Evolutionary conservation across 2,113 vertebrate genomes (phyloP).

Genomic region (Xyrauchen texanus): DNA sequence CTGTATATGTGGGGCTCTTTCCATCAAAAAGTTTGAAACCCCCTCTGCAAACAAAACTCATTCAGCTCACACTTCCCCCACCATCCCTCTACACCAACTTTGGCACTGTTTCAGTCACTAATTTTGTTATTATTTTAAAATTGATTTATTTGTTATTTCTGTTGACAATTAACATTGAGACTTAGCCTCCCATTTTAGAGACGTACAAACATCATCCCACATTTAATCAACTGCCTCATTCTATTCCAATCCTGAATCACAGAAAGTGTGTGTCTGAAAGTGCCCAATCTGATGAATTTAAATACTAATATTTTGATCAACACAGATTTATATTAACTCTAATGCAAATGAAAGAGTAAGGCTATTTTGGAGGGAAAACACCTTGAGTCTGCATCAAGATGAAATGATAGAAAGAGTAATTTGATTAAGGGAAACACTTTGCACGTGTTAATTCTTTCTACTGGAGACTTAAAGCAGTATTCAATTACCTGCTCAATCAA

Average conservation of each 20-base stretch:
- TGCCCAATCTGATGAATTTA: background rate
- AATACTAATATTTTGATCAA: slow-evolving; percentile 12
- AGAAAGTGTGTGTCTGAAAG: background rate
- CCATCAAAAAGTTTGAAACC: too few relatives aligned
- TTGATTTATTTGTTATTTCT: too few relatives aligned
- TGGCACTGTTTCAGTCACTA: too few relatives aligned
- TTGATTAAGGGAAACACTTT: slow-evolving; percentile 29
- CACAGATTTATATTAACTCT: background rate
- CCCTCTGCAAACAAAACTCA: too few relatives aligned
- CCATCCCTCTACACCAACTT: too few relatives aligned
- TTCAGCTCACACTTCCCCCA: too few relatives aligned
- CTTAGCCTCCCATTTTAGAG: background rate
- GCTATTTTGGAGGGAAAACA: slow-evolving; percentile 5
- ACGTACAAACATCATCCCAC: slow-evolving; percentile 10
- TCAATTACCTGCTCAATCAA: slow-evolving; percentile 58
- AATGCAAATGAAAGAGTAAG: slow-evolving; percentile 9
- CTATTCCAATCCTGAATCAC: background rate
- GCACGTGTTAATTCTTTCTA: slow-evolving; percentile 32
- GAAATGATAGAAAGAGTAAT: slow-evolving; percentile 5
- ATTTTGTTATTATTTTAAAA: too few relatives aligned
- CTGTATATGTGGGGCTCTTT: too few relatives aligned
- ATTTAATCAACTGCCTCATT: slow-evolving; percentile 30
- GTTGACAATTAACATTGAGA: slow-evolving; percentile 9
- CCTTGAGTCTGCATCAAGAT: background rate
- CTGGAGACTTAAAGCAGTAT: slow-evolving; percentile 46